phyloP scores from a whole-genome alignment of 92 coral and sea anemone species.

The Epizoanthus ramosus region DNA sequence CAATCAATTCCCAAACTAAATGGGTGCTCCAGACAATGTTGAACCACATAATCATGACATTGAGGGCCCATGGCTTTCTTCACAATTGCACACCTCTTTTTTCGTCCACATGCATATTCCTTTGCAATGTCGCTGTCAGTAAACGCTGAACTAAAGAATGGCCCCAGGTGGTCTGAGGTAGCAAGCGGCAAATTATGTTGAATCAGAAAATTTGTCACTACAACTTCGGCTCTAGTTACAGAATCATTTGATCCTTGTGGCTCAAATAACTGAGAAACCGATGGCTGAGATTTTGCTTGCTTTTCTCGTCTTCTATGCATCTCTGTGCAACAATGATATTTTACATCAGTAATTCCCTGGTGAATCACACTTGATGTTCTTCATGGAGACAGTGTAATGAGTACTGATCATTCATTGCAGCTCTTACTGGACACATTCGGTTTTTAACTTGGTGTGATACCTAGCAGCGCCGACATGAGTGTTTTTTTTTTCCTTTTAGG shows the following conservation, averaged over 20 bases:
- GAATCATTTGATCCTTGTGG: constrained; percentile 4
- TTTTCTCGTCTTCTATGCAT: constrained; percentile 21
- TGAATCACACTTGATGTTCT: too few relatives aligned
- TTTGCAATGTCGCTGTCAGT: constrained; percentile 54
- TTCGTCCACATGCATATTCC: constrained; percentile 31
- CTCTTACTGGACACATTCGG: too few relatives aligned
- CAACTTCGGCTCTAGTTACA: constrained; percentile 32
- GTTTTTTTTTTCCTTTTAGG: too few relatives aligned
- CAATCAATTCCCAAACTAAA: constrained; percentile 55
- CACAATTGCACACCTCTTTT: constrained; percentile 50
- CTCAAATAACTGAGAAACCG: constrained; percentile 40
- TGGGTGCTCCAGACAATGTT: constrained; percentile 48
- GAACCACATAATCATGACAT: constrained; percentile 54
- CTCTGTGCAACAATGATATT: constrained; percentile 36
- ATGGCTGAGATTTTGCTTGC: constrained; percentile 41
- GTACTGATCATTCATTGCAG: too few relatives aligned
- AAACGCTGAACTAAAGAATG: constrained; percentile 41
- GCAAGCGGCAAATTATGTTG: constrained; percentile 32
- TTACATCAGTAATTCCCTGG: not conserved
- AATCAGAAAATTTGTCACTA: constrained; percentile 22
- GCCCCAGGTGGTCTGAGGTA: constrained; percentile 39
- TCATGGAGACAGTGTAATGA: too few relatives aligned
- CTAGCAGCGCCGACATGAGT: too few relatives aligned
- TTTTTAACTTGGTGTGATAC: too few relatives aligned
- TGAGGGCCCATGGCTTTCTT: constrained; percentile 54